Evolutionary conservation across 2,797 vertebrate genomes (phyloP).

Genomic region (Coregonus suidteri): DNA sequence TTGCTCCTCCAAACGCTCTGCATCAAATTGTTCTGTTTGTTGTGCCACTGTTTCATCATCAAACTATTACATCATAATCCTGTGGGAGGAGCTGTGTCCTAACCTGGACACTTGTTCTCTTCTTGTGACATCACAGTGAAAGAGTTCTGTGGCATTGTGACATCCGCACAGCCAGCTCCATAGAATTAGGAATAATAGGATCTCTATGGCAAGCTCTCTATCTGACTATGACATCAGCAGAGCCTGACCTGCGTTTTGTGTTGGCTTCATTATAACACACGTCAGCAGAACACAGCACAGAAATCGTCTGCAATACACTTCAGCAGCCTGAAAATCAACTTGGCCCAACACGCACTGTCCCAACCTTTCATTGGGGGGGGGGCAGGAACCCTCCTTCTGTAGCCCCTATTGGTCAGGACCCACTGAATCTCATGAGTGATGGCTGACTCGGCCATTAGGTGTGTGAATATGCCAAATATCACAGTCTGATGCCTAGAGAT

Average conservation of each 20-base stretch:
- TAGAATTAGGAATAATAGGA: conserved; percentile 4
- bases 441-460: neutral
- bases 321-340: neutral
- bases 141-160: neutral
- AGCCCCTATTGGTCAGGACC: neutral
- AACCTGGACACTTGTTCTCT: neutral
- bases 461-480: neutral
- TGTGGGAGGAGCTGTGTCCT: conserved; percentile 2
- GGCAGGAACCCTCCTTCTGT: conserved; percentile 30
- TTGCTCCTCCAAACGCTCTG: too few relatives aligned
- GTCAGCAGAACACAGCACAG: neutral
- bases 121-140: neutral
- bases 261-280: neutral
- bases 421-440: neutral
- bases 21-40: too few relatives aligned
- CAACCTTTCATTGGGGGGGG: conserved; percentile 8
- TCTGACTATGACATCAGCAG: conserved; percentile 58
- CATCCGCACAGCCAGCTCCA: conserved; percentile 46
- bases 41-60: neutral
- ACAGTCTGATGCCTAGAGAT: conserved; percentile 22
- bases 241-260: conserved; percentile 17
- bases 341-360: conserved; percentile 2
- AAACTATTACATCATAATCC: conserved; percentile 3
- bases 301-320: neutral
- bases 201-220: conserved; percentile 60